Base-by-base conservation (phyloP, 1,140 invertebrate genomes). In the Dufourea novaeangliae region DNA sequence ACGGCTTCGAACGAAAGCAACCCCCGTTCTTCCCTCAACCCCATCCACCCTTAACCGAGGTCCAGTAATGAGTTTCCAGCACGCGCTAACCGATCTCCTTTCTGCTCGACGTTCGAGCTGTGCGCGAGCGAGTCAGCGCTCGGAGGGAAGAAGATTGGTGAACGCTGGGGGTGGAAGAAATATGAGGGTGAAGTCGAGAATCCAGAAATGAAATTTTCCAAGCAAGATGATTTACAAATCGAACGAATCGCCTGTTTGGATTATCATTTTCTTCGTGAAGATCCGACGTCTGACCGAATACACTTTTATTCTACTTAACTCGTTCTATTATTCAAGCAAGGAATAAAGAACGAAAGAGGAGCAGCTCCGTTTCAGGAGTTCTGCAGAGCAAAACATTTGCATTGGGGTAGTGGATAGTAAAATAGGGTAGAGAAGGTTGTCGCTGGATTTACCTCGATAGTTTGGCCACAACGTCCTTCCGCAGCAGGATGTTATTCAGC, bases 391-490 rank as follows among this genome's bases (percentile, higher is more conserved):
- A n/a, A n/a, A n/a, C n/a, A n/a, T n/a, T n/a, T n/a, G n/a, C n/a
- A n/a, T n/a, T n/a, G n/a, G n/a, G n/a, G 6, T 0, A 10, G 20
- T 1, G 41, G 11, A 14, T 14, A 44, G 12, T 11, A 14, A 3
- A 1, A 1, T 2, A 44, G 61, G 62, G 25, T n/a, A 22, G 14
- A 20, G 11, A 37, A 32, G 22, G 25, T 14, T n/a, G n/a, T n/a
- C 8, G 20, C 1, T 12, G 66, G 25, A 32, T 37, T 41, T 94
- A 94, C 94, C 93, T 94, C 72, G 95, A 95, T 71, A 96, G 93
- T 90, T 95, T 95, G 39, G 95, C 93, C 77, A 96, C 93, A 62
- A 96, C 95, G 75, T 95, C 95, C 92, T 97, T 97, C 87, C 95
- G 94, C 88, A 96, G 94, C 68, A 96, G 92, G 68, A 96, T 95